Evolutionary conservation across 2,797 vertebrate species (phyloP).

Genomic region (Gallinago stenura): DNA sequence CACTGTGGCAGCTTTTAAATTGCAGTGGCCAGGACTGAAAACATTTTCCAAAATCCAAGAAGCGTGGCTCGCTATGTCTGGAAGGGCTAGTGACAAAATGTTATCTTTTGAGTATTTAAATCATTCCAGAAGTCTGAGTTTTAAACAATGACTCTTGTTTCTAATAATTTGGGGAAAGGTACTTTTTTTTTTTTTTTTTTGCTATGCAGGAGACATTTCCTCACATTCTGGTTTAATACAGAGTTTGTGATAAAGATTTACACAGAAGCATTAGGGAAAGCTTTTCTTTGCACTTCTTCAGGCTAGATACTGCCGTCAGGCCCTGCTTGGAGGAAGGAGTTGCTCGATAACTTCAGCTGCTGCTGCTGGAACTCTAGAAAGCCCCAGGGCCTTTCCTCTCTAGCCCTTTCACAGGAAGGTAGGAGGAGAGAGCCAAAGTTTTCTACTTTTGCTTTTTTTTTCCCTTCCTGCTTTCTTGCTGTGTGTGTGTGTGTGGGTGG

Average conservation of each 20-base stretch:
- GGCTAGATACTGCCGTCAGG: background rate
- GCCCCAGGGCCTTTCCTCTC: background rate
- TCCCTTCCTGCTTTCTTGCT: background rate
- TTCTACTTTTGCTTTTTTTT: background rate
- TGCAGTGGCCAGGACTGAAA: background rate
- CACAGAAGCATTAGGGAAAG: background rate
- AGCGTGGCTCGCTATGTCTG: background rate
- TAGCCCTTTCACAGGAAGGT: background rate
- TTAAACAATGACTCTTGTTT: background rate
- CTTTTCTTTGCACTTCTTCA: background rate
- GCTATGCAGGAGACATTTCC: background rate
- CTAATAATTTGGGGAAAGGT: background rate
- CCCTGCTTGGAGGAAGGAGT: background rate
- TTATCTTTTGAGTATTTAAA: background rate
- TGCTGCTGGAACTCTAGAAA: background rate
- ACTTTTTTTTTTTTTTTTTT: background rate
- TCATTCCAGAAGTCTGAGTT: background rate
- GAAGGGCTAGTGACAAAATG: background rate
- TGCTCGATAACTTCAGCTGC: background rate
- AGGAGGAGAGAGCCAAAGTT: background rate
- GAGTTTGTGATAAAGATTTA: background rate
- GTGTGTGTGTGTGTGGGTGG: fast-evolving
- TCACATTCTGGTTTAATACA: background rate
- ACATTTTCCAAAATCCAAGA: background rate
- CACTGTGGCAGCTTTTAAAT: background rate